phyloP scores from a whole-genome alignment of 1,140 invertebrate genomes.

The Eumaeus atala region DNA sequence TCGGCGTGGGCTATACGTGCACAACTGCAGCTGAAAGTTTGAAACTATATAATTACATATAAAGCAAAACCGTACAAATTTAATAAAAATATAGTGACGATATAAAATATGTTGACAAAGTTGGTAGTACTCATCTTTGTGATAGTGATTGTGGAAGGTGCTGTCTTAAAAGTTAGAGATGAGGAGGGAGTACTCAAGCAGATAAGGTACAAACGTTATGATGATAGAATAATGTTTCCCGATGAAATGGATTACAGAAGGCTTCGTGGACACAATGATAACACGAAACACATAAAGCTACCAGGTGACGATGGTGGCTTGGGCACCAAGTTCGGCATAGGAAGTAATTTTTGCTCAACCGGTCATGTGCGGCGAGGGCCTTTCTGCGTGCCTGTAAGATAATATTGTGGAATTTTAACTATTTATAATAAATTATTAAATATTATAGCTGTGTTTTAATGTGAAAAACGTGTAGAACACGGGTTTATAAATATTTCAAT shows the following conservation, averaged over 20 bases:
- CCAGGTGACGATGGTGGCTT: neutral
- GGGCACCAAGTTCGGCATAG: slow-evolving; percentile 18
- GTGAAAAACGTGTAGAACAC: too few species aligned
- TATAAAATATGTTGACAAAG: neutral
- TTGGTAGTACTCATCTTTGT: neutral
- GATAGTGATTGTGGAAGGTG: neutral
- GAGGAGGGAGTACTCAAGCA: neutral
- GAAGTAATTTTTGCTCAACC: slow-evolving; percentile 13
- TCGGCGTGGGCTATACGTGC: too few species aligned
- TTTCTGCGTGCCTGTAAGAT: neutral
- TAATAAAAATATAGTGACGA: too few species aligned
- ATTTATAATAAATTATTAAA: too few species aligned
- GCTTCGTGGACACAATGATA: too few species aligned
- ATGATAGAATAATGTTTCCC: slow-evolving; percentile 9
- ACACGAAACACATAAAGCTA: too few species aligned
- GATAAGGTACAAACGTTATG: neutral
- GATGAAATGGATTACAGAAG: neutral
- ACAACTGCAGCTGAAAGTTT: too few species aligned
- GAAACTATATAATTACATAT: too few species aligned
- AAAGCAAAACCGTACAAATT: too few species aligned
- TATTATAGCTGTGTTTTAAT: too few species aligned
- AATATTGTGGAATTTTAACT: too few species aligned
- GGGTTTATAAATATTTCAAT: too few species aligned
- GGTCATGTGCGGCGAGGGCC: slow-evolving; percentile 8
- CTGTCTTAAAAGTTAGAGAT: neutral